Evolutionary conservation across 1,140 invertebrate species (phyloP), one percentile per base, ranked within the genome.

Genomic region (Pissodes strobi): DNA sequence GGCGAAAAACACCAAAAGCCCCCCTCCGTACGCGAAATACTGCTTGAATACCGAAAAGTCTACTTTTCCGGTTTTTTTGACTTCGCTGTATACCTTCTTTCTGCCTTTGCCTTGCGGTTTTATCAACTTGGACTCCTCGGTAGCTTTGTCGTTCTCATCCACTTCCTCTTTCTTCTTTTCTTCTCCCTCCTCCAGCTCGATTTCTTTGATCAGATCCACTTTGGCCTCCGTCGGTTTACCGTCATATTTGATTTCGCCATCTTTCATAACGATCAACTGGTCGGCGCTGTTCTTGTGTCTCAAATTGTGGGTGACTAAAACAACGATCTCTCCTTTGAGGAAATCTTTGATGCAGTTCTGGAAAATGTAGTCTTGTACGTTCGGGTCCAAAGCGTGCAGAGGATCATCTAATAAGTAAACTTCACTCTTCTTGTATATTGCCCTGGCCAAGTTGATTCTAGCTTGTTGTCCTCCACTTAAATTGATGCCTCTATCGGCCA

Each of bases 401-500:
- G 90, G 90, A 79, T 94, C 91, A 76, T 94, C 92, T 12, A 94
- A 76, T 0, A 94, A 77, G 71, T 91, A 93, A 39, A 93, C 85
- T 69, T 91, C 88, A 5, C 88, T 86, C 76, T 89, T 84, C 48
- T 86, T 84, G 77, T 95, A 95, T 2, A 94, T 82, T n/a, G 92
- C 87, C 51, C 93, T 85, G 0, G 93, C 93, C 23, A 95, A 79
- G 73, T 92, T 94, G 2, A 98, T 90, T 71, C 95, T 85, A 0
- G 94, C 93, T 70, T 92, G 89, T 79, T 98, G 95, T 43, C 95
- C 92, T 25, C 91, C 92, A 69, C 89, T 92, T 1, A 93, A 76
- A 25, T 86, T 87, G 4, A 87, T 83, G 48, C 93, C 93, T 78
- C 88, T 82, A 72, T 95, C 93, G 27, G 91, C 91, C 2, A 95